phyloP scores from a whole-genome alignment of 1,140 invertebrate genomes.

The Ceratosolen fusciceps region DNA sequence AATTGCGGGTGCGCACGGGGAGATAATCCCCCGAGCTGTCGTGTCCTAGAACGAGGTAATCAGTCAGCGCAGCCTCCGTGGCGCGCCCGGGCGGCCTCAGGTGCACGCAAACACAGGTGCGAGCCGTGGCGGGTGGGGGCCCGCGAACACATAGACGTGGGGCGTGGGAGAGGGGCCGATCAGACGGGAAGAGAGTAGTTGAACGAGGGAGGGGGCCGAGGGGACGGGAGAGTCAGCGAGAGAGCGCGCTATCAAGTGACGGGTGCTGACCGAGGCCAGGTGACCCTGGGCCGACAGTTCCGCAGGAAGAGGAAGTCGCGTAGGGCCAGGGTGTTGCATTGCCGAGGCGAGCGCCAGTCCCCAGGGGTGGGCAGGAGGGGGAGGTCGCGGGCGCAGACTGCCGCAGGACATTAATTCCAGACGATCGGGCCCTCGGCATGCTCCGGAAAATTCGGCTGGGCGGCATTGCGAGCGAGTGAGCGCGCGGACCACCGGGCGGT shows the following conservation, averaged over 20 bases:
- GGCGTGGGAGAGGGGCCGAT: neutral
- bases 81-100: conserved; percentile 3
- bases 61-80: conserved; percentile 59
- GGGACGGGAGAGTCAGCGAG: neutral
- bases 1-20: conserved; percentile 44
- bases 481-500: conserved; percentile 43
- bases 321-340: conserved; percentile 36
- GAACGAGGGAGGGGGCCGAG: neutral
- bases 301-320: conserved; percentile 22
- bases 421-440: conserved; percentile 56
- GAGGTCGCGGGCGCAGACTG: conserved; percentile 48
- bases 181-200: neutral
- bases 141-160: neutral
- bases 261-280: too few species aligned
- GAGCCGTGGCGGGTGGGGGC: neutral
- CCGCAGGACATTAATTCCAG: conserved; percentile 50
- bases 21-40: conserved; percentile 59
- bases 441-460: conserved; percentile 58
- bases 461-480: conserved; percentile 71
- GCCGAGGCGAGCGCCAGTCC: too few species aligned
- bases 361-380: neutral
- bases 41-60: conserved; percentile 59
- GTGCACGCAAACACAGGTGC: conserved; percentile 70
- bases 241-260: too few species aligned
- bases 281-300: conserved; percentile 4